A percentile compares a stretch with the other conserved stretches of the same genome.
Conservation (phyloP, 2,113 vertebrate genomes). For the Candoia aspera region DNA sequence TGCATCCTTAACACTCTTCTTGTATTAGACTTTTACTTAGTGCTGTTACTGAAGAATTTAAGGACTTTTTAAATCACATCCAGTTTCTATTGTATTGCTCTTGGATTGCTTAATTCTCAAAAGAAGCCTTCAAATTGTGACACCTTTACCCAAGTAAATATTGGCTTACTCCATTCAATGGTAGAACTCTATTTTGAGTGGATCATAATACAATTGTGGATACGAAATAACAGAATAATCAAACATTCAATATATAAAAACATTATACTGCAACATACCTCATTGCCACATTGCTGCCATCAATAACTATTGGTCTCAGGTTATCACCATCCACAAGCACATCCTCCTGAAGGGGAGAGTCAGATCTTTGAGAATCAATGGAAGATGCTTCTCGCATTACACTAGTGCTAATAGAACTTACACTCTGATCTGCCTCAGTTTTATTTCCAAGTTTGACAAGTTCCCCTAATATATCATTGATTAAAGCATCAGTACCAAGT, state of each 20-base stretch:
- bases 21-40: not conserved
- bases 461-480: conserved; percentile 96
- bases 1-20: not conserved
- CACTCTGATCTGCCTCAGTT: conserved; percentile 82
- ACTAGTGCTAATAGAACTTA: conserved; percentile 65
- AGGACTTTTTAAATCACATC: not conserved
- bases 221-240: conserved; percentile 1
- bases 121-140: not conserved
- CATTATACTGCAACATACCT: conserved; percentile 78
- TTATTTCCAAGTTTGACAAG: conserved; percentile 96
- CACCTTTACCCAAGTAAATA: not conserved
- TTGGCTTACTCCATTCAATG: not conserved
- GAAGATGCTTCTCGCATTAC: conserved; percentile 77
- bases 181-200: not conserved
- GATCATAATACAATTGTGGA: conserved; percentile 10
- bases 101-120: not conserved
- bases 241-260: conserved; percentile 32
- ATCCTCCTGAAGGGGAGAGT: conserved; percentile 84
- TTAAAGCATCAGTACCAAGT: conserved; percentile 92
- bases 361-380: conserved; percentile 82
- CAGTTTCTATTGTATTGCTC: not conserved
- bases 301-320: conserved; percentile 91
- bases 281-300: conserved; percentile 98
- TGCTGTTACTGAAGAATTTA: not conserved
- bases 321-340: conserved; percentile 87